These are phyloP conservation scores for Podarcis siculus DNA, from an alignment of 2,797 vertebrate species.

Conservation along the genomic window DNA sequence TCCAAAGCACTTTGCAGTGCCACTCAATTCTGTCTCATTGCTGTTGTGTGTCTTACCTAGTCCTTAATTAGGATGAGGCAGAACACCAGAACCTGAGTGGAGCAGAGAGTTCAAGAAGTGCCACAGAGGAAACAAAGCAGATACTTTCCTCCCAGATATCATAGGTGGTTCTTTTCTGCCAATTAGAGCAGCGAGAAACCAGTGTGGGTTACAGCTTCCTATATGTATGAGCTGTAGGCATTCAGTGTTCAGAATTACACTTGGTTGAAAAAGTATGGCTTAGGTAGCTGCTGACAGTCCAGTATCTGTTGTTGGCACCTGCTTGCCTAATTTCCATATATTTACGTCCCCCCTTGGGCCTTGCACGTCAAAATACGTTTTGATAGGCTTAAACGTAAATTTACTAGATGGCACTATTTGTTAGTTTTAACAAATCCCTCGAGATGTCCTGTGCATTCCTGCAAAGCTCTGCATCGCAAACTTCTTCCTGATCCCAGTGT, in stretches of 20 bases:
- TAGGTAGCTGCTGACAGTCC: neutral
- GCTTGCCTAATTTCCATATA: neutral
- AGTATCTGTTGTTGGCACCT: no score
- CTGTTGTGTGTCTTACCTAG: no score
- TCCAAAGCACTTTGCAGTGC: neutral
- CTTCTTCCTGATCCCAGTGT: neutral
- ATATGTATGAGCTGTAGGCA: neutral
- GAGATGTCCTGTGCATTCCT: neutral
- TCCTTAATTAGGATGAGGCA: neutral
- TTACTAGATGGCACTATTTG: neutral
- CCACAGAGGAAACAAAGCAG: no score
- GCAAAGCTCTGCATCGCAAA: neutral
- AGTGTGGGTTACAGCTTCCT: neutral
- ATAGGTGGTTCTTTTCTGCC: neutral
- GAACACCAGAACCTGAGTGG: neutral
- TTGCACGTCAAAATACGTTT: neutral
- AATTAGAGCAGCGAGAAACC: neutral
- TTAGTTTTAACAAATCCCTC: neutral
- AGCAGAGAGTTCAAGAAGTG: neutral
- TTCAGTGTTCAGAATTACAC: neutral
- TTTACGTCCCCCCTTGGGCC: no score
- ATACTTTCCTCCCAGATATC: neutral
- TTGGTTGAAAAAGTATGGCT: neutral
- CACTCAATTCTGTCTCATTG: neutral
- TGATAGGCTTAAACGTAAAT: neutral